Evolutionary conservation across 1,140 invertebrate genomes (phyloP).

Genomic region (Zophobas morio): DNA sequence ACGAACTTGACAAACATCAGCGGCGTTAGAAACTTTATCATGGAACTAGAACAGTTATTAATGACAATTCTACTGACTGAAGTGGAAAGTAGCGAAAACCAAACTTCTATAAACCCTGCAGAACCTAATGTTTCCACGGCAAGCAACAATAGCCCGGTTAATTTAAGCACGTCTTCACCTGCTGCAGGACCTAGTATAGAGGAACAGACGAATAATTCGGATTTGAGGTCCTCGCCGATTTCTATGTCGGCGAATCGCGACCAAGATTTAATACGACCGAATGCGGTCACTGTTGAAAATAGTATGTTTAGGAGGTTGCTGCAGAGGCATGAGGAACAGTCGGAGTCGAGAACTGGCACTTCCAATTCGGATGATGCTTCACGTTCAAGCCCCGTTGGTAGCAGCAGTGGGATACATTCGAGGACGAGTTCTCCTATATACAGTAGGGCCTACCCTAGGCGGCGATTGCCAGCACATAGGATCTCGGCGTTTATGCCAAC

Average conservation of each 20-base stretch:
- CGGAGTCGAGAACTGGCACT: conserved; percentile 7
- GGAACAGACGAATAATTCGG: neutral
- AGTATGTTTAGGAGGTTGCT: conserved; percentile 13
- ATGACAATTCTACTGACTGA: conserved; percentile 54
- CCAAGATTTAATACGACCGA: conserved; percentile 40
- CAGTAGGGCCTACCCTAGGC: conserved; percentile 40
- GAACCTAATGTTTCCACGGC: neutral
- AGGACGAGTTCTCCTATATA: conserved; percentile 35
- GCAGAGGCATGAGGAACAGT: conserved; percentile 14
- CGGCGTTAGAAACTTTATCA: conserved; percentile 52
- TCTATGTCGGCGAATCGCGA: conserved; percentile 21
- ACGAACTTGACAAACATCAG: conserved; percentile 13
- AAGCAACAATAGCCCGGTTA: conserved; percentile 23
- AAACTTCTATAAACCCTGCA: conserved; percentile 7
- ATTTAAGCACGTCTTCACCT: neutral
- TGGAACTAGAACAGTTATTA: conserved; percentile 54
- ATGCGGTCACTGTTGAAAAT: conserved; percentile 4
- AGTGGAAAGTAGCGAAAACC: conserved; percentile 48
- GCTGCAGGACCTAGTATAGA: conserved; percentile 11
- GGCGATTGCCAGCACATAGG: conserved; percentile 60
- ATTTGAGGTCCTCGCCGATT: conserved; percentile 28
- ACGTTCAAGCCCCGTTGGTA: neutral
- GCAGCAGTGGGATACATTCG: conserved; percentile 2
- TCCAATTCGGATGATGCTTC: conserved; percentile 16
- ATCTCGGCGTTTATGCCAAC: conserved; percentile 64